These are phyloP conservation scores for Phyto melanocephala DNA, from an alignment of 2,888 invertebrate genomes.

Conservation along the genomic window DNA sequence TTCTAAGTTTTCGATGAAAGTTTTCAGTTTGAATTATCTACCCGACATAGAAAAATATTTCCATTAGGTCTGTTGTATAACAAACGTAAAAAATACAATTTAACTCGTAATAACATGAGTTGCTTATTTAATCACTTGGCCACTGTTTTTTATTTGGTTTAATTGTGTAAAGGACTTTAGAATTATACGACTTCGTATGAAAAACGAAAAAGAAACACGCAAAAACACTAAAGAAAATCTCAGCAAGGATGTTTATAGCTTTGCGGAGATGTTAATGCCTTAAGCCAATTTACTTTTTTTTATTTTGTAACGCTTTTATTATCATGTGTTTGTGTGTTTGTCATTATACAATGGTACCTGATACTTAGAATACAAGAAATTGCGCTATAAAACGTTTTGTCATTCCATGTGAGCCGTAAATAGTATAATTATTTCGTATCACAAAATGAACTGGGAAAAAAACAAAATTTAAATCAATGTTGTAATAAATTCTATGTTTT, in stretches of 20 bases:
- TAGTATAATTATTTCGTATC: background rate
- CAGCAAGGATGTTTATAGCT: background rate
- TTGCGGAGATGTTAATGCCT: slow-evolving; percentile 39
- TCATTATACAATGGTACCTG: slow-evolving; percentile 7
- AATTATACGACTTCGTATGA: background rate
- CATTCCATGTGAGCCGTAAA: background rate
- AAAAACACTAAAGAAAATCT: background rate
- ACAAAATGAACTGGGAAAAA: no score
- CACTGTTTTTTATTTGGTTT: background rate
- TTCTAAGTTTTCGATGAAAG: no score
- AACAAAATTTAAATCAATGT: no score
- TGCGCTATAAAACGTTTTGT: slow-evolving; percentile 40
- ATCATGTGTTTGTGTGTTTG: background rate
- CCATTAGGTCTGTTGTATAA: background rate
- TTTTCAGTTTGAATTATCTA: no score
- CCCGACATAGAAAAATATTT: background rate
- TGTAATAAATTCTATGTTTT: no score
- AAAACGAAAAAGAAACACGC: background rate
- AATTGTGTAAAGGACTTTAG: background rate
- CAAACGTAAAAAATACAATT: background rate
- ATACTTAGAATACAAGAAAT: slow-evolving; percentile 6
- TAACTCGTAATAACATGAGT: background rate
- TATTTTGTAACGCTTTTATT: background rate
- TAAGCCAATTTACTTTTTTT: slow-evolving; percentile 37
- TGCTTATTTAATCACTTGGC: slow-evolving; percentile 28